Conservation (phyloP, 2,888 invertebrate genomes). For the Philhelius pedissequus region DNA sequence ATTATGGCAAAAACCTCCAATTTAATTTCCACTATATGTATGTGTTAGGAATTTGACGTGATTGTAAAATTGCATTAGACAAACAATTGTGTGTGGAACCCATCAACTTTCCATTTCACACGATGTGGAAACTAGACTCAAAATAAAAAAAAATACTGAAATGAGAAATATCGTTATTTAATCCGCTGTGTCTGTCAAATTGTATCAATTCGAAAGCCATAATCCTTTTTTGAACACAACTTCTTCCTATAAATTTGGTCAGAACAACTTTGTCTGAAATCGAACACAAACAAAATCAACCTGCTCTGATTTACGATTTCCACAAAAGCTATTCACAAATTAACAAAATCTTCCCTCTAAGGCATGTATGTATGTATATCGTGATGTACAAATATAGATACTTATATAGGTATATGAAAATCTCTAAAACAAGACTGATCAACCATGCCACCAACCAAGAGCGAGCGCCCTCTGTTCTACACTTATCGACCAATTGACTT, state of each 20-base stretch:
- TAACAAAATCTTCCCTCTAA: slow-evolving; percentile 23
- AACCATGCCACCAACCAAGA: not conserved
- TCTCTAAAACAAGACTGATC: not conserved
- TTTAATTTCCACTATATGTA: no score
- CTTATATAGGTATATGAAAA: not conserved
- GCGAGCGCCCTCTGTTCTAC: not conserved
- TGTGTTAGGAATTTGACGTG: no score
- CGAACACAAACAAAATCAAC: not conserved
- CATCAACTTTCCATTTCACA: not conserved
- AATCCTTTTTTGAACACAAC: not conserved
- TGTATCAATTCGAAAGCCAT: not conserved
- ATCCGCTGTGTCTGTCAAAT: not conserved
- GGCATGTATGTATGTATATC: not conserved
- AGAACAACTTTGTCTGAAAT: not conserved
- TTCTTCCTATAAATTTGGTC: slow-evolving; percentile 33
- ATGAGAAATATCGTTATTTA: not conserved
- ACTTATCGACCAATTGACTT: slow-evolving; percentile 1
- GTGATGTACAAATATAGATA: not conserved
- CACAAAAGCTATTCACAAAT: slow-evolving; percentile 23
- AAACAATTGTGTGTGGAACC: no score
- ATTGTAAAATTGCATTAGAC: no score
- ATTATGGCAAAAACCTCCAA: no score
- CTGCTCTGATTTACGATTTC: slow-evolving; percentile 31
- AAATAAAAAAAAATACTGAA: not conserved
- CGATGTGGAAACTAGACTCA: not conserved